Percentiles rank a stretch among this genome's conserved stretches.
phyloP scores from a whole-genome alignment of 1,140 invertebrate species.

The Macrosteles quadrilineatus region DNA sequence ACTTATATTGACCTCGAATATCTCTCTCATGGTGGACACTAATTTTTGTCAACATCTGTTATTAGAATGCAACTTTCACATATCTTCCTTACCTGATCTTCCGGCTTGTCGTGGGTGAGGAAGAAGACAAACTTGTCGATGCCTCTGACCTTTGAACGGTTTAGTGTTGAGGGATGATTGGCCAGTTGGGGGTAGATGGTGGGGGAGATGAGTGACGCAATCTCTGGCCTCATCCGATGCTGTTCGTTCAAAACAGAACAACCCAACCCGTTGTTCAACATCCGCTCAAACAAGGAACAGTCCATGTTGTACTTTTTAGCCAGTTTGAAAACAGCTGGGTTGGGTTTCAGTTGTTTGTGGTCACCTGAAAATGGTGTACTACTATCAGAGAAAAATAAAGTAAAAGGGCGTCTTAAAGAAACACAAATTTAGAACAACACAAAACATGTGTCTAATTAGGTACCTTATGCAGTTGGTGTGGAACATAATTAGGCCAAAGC shows the following conservation, averaged over 20 bases:
- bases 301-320: slow-evolving; percentile 62
- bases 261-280: slow-evolving; percentile 62
- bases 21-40: too few species aligned
- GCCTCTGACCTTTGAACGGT: slow-evolving; percentile 55
- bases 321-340: slow-evolving; percentile 59
- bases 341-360: slow-evolving; percentile 73
- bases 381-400: neutral
- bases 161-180: slow-evolving; percentile 57
- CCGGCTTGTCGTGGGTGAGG: slow-evolving; percentile 57
- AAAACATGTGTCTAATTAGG: neutral
- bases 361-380: slow-evolving; percentile 60
- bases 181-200: slow-evolving; percentile 60
- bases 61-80: too few species aligned
- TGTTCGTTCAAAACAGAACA: slow-evolving; percentile 58
- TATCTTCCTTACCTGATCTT: slow-evolving; percentile 52
- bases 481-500: too few species aligned
- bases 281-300: slow-evolving; percentile 73
- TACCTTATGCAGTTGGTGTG: too few species aligned
- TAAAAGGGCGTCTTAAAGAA: slow-evolving; percentile 7
- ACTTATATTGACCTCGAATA: too few species aligned
- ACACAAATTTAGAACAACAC: neutral
- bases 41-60: too few species aligned
- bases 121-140: slow-evolving; percentile 62
- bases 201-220: slow-evolving; percentile 61
- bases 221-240: slow-evolving; percentile 68